These are phyloP conservation scores for Nanorana parkeri DNA, from an alignment of 2,113 vertebrate genomes.

Conservation along the genomic window DNA sequence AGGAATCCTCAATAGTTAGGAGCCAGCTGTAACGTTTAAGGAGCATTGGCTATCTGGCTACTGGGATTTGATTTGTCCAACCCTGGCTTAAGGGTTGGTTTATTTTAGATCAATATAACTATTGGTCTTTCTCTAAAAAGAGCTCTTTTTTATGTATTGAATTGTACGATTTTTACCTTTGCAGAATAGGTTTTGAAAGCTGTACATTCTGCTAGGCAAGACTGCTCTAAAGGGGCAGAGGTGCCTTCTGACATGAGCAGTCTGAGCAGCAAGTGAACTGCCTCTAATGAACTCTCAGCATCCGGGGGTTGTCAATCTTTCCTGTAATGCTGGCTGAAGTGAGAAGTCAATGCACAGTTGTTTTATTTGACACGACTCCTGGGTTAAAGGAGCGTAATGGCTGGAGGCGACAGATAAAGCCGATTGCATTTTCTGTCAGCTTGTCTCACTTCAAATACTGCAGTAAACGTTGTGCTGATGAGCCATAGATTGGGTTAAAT, in stretches of 20 bases:
- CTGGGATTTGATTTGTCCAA: no score
- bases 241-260: constrained; percentile 9
- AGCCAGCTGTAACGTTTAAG: no score
- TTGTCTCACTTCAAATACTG: constrained; percentile 71
- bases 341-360: constrained; percentile 80
- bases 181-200: background rate
- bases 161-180: background rate
- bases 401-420: constrained; percentile 81
- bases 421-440: constrained; percentile 75
- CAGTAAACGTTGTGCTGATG: constrained; percentile 80
- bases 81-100: no score
- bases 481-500: constrained; percentile 88
- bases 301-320: constrained; percentile 76
- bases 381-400: constrained; percentile 72
- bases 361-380: constrained; percentile 78
- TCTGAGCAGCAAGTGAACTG: constrained; percentile 9
- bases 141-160: background rate
- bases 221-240: constrained; percentile 23
- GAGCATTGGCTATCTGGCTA: no score
- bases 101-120: no score
- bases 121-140: no score
- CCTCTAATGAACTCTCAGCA: constrained; percentile 60
- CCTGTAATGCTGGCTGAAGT: constrained; percentile 73
- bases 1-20: no score
- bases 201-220: background rate